These are phyloP conservation scores for Cephus spinipes DNA, from an alignment of 2,888 invertebrate species.

Conservation along the genomic window DNA sequence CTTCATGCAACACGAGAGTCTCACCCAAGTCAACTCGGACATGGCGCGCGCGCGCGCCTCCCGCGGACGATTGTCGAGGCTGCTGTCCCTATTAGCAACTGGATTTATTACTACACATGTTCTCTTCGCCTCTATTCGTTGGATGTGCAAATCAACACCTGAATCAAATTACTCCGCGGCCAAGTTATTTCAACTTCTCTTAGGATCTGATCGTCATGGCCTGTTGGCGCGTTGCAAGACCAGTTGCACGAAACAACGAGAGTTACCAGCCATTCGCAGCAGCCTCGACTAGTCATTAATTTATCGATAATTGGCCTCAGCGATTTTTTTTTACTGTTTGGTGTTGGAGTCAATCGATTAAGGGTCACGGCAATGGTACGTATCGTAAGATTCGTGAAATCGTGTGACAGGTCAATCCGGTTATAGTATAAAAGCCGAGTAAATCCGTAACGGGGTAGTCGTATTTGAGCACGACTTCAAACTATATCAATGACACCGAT, in stretches of 20 bases:
- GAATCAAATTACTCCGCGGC: background rate
- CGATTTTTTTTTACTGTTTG: slow-evolving; percentile 14
- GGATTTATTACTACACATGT: too few relatives aligned
- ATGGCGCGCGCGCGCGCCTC: too few relatives aligned
- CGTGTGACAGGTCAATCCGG: slow-evolving; percentile 18
- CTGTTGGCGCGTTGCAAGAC: background rate
- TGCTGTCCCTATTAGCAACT: background rate
- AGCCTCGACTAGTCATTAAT: background rate
- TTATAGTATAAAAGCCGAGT: background rate
- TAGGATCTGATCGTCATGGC: background rate
- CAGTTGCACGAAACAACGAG: background rate
- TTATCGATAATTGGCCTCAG: too few relatives aligned
- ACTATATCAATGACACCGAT: too few relatives aligned
- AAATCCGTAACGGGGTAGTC: too few relatives aligned
- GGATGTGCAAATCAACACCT: background rate
- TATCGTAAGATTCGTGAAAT: slow-evolving; percentile 16
- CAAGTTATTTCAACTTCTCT: background rate
- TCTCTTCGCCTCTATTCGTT: background rate
- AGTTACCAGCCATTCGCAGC: background rate
- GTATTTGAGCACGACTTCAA: too few relatives aligned
- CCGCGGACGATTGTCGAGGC: background rate
- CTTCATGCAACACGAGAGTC: slow-evolving; percentile 49
- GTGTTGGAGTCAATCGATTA: slow-evolving; percentile 38
- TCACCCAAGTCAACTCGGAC: too few relatives aligned
- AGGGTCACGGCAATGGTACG: slow-evolving; percentile 16